phyloP scores from a whole-genome alignment of 2,797 vertebrate genomes.

The Tympanoctomys barrerae region DNA sequence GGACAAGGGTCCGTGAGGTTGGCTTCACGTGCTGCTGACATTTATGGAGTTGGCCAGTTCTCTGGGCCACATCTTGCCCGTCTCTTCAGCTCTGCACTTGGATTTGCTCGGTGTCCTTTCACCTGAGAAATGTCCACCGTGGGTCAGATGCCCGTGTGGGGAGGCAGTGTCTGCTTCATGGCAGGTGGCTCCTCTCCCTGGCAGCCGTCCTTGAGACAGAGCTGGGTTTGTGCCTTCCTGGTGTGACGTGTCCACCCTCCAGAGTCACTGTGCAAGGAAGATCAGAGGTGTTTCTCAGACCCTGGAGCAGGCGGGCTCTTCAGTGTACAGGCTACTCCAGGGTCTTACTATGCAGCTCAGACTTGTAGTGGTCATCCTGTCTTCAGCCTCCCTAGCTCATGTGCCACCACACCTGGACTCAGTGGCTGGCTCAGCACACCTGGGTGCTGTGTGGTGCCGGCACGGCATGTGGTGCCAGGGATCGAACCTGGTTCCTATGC shows the following conservation, averaged over 20 bases:
- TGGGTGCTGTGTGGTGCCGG: too few species aligned
- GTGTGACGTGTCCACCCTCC: too few species aligned
- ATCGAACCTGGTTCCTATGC: too few species aligned
- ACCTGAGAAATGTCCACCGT: background rate
- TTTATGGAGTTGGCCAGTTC: background rate
- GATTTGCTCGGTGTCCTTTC: constrained; percentile 29
- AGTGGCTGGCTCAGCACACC: too few species aligned
- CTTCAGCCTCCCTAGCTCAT: background rate
- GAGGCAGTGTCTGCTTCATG: background rate
- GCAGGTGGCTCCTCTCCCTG: too few species aligned
- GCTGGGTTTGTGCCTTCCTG: background rate
- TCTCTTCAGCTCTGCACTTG: background rate
- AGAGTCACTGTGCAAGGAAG: background rate
- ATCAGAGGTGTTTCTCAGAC: background rate
- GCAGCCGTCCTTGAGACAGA: background rate
- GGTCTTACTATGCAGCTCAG: background rate
- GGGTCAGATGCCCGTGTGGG: background rate
- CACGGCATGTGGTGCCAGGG: too few species aligned
- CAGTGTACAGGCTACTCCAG: background rate
- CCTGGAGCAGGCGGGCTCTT: background rate
- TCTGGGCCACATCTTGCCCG: background rate
- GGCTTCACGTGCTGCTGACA: background rate
- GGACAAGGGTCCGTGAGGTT: background rate
- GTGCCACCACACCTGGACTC: too few species aligned
- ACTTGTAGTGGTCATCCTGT: background rate